Base-by-base conservation (phyloP, 2,797 vertebrate species). In the Enteromius paludinosus region DNA sequence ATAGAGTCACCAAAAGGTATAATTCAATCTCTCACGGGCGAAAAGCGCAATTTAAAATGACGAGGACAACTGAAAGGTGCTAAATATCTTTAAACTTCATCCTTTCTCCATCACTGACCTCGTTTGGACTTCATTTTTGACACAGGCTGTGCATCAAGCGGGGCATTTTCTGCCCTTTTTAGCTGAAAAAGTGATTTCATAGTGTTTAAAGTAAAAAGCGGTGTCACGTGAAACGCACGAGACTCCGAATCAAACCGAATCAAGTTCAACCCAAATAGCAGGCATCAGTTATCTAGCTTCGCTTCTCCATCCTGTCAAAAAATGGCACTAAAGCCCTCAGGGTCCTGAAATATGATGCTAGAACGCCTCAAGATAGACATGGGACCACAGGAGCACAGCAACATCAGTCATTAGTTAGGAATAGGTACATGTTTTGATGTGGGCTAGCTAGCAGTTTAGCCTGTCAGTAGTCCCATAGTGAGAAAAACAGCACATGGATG, bases 401-500 rank as follows among this genome's bases (percentile, higher is more conserved):
- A 54, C 47, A 38, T 10, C 18, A 23, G 23, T 11, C 47, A 6
- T 18, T 28, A 30, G 23, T 43, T 43, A 11, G 2, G 23, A 68
- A 20, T 18, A 49, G 3, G 23, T 20, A 20, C 35, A 12, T 74
- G 49, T 66, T 79, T 79, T 79, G 76, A 66, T 33, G 69, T 59
- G 28, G 10, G 81, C 78, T 85, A 79, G 85, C 75, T 83, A 62
- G 84, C 79, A 69, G 73, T 77, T 62, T 83, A 83, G 81, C 74
- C 81, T 83, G 81, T 76, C 64, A 85, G 69, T 85, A 56, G 71
- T 78, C 69, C 69, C 33, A 79, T 41, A 85, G 80, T 47, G 33
- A 69, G 75, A 83, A 86, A 87, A 87, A 74, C 88, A 87, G 88
- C 88, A 89, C 88, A 89, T 89, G 88, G 88, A 89, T 89, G 85